Evolutionary conservation across 2,113 vertebrate species (phyloP).

Genomic region (Rhea pennata): DNA sequence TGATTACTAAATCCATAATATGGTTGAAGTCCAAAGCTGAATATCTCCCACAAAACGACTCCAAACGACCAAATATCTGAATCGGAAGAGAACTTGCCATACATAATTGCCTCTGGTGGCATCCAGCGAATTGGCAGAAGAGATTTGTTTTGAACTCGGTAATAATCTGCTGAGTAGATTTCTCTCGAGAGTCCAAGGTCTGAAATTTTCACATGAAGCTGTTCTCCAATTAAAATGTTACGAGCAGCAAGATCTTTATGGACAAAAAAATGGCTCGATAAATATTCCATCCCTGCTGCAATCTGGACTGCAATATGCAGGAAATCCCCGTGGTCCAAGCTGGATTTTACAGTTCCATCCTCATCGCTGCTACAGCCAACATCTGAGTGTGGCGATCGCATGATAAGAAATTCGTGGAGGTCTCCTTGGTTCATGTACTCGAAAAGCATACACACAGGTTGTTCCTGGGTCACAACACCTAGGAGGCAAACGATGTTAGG

Average conservation of each 20-base stretch:
- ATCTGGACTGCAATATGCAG: conserved; percentile 94
- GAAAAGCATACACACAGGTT: conserved; percentile 95
- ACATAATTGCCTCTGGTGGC: conserved; percentile 93
- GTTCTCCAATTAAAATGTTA: conserved; percentile 95
- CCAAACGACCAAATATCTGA: conserved; percentile 98
- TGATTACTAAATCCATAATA: conserved; percentile 98
- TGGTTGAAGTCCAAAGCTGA: conserved; percentile 97
- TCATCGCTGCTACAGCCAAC: conserved; percentile 98
- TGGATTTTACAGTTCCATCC: conserved; percentile 95
- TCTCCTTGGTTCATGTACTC: conserved; percentile 95
- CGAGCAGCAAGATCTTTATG: conserved; percentile 97
- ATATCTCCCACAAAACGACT: conserved; percentile 97
- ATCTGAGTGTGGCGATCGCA: conserved; percentile 95
- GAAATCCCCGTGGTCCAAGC: conserved; percentile 95
- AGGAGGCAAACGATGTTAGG: conserved; percentile 94
- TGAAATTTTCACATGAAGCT: conserved; percentile 95
- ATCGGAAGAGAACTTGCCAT: conserved; percentile 95
- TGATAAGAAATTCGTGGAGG: conserved; percentile 98
- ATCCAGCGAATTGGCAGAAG: conserved; percentile 97
- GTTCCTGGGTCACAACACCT: conserved; percentile 94
- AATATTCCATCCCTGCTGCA: conserved; percentile 96
- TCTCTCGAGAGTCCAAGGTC: conserved; percentile 96
- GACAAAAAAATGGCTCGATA: conserved; percentile 91
- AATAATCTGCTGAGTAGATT: conserved; percentile 95
- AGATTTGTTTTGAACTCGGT: conserved; percentile 89